Evolutionary conservation across 1,140 invertebrate genomes (phyloP), one percentile per base, ranked within the genome.

Genomic region (Kradibia gibbosae): DNA sequence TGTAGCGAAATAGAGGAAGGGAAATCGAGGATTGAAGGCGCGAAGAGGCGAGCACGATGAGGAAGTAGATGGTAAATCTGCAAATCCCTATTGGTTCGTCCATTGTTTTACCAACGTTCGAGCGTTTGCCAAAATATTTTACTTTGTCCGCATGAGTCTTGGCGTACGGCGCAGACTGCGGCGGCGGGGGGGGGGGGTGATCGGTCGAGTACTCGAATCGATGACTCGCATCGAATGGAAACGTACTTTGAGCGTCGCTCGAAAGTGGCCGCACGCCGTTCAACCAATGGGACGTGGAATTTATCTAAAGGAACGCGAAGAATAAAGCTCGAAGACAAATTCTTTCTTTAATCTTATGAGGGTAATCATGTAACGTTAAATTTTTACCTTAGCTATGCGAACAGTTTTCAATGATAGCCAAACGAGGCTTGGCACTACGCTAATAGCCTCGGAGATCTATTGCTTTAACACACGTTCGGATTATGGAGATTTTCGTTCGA

Each of bases 191-290:
- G 17, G n/a, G 45, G 36, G 48, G n/a, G 28, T 25, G 71, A 45
- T 11, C 7, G 36, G 3, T 77, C 60, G 22, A 65, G 57, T 77
- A 75, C 48, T 76, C n/a, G 72, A 75, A 48, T 73, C 42, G 57
- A 74, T 80, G 79, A 80, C 79, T 80, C 79, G 71, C 25, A 28
- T 48, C n/a, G n/a, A n/a, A n/a, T n/a, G n/a, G n/a, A n/a, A n/a
- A 17, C 31, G 22, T n/a, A 50, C 55, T 53, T 74, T 74, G 5
- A 50, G 55, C 53, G 55, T 4, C 53, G 74, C 50, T 31, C 20
- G 3, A 0, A 22, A 31, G 22, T 36, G 17, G 45, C 39, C 39
- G 45, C 31, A 50, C 25, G 75, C 25, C 57, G 34, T 39, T 65
- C 60, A 42, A 77, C 39, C n/a, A 77, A 31, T 11, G 3, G 55